phyloP scores from a whole-genome alignment of 1,140 invertebrate species.

The Zaprionus nigranus region DNA sequence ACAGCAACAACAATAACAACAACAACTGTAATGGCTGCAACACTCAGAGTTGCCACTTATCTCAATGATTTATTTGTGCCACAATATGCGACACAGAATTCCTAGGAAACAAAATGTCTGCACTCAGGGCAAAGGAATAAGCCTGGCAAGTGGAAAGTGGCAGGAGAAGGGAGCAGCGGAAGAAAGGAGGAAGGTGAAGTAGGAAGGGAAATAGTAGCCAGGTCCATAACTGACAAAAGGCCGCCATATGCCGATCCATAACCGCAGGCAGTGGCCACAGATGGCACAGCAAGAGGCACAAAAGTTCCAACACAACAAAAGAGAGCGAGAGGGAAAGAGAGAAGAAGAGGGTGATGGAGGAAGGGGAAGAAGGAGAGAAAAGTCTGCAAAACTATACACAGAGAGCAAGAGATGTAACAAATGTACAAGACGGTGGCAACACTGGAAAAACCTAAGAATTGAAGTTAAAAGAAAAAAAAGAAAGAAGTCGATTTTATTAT shows the following conservation, averaged over 20 bases:
- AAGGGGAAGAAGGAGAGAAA: neutral
- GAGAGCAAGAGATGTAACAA: neutral
- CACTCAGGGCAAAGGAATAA: conserved; percentile 35
- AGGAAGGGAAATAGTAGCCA: neutral
- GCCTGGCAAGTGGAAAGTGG: neutral
- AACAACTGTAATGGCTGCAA: conserved; percentile 21
- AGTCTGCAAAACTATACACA: neutral
- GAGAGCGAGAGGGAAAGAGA: neutral
- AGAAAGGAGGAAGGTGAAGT: neutral
- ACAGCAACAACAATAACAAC: neutral
- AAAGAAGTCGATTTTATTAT: no score
- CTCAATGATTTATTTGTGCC: conserved; percentile 76
- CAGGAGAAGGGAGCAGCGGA: neutral
- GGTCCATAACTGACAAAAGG: conserved; percentile 19
- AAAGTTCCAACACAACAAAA: neutral
- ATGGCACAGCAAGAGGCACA: conserved; percentile 2
- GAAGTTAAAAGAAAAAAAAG: no score
- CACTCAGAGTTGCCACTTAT: conserved; percentile 57
- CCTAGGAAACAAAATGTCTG: conserved; percentile 71
- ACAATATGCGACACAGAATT: conserved; percentile 52
- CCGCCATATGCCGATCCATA: conserved; percentile 33
- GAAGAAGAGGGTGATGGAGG: neutral
- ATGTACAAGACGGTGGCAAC: no score
- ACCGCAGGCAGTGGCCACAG: conserved; percentile 16
- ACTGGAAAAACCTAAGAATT: no score